phyloP scores from a whole-genome alignment of 2,888 invertebrate species.

The Nomada ferruginata region DNA sequence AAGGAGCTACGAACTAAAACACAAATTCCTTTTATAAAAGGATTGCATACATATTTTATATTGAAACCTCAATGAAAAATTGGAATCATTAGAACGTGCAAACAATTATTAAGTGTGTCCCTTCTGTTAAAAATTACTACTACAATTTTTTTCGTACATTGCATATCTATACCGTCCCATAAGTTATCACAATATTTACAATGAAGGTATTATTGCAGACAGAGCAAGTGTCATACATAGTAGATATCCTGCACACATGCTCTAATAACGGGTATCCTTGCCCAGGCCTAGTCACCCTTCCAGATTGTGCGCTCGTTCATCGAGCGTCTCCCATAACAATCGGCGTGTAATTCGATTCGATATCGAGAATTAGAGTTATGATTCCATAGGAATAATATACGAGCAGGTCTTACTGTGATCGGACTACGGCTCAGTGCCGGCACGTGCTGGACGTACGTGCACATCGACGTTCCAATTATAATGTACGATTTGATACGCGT shows the following conservation, averaged over 20 bases:
- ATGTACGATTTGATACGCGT: constrained; percentile 80
- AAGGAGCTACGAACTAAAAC: too few relatives aligned
- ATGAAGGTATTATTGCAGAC: neutral
- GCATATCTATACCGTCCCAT: too few relatives aligned
- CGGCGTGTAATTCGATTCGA: constrained; percentile 83
- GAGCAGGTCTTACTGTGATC: constrained; percentile 83
- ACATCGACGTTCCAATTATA: constrained; percentile 78
- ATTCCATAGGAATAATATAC: constrained; percentile 82
- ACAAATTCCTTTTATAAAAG: too few relatives aligned
- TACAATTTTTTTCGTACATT: too few relatives aligned
- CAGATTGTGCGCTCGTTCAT: constrained; percentile 46
- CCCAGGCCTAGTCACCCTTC: constrained; percentile 48
- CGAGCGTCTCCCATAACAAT: constrained; percentile 70
- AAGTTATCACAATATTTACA: neutral
- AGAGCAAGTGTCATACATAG: constrained; percentile 30
- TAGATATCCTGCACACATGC: constrained; percentile 8
- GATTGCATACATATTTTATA: too few relatives aligned
- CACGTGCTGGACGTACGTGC: constrained; percentile 74
- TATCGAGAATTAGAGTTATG: constrained; percentile 82
- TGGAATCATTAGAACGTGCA: too few relatives aligned
- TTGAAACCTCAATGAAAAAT: too few relatives aligned
- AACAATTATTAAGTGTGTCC: too few relatives aligned
- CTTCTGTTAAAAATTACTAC: too few relatives aligned
- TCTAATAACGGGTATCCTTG: constrained; percentile 37
- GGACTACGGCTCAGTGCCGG: constrained; percentile 48